Base-by-base conservation (phyloP, 2,888 invertebrate species). In the Beris morrisii region DNA sequence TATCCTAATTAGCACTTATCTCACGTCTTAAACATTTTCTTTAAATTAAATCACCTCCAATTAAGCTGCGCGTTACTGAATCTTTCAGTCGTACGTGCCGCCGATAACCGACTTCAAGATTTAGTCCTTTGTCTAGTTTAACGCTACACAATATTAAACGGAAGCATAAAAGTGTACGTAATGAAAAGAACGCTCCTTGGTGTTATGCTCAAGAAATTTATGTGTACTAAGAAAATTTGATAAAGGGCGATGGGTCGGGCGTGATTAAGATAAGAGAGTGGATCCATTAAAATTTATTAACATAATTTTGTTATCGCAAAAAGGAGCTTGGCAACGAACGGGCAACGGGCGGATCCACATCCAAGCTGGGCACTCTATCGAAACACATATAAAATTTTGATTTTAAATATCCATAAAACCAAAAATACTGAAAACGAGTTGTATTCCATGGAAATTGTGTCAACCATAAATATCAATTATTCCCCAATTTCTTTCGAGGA, bases 241-340 rank as follows among this genome's bases (percentile, higher is more conserved):
- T 22, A 22, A 22, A 22, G n/a, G 13, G 7, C 11, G 28, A 31
- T 28, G 30, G 30, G 30, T 31, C n/a, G 12, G 67, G 66, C 65
- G 59, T 61, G 67, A 66, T 69, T 67, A 64, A 69, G 69, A 69
- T 69, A 69, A 69, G 69, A 56, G 38, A 61, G 50, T 43, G 65
- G 67, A 67, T 67, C 69, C 69, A 69, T 69, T 67, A 69, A 69
- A 69, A 69, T 69, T 69, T 69, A 69, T 69, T 58, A 63, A 53
- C 31, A 64, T 63, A 69, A 69, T 69, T 69, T 67, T 45, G 69
- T 65, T 69, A 69, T 69, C 69, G 55, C 66, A 32, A 38, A 65
- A 28, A 57, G 28, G 12, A 22, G 22, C 44, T 13, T 13, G 9
- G 12, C n/a, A 54, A 54, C 31, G n/a, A 55, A 55, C 32, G 38